Conservation (phyloP, 2,888 invertebrate species). For the Phymatocera aterrima region DNA sequence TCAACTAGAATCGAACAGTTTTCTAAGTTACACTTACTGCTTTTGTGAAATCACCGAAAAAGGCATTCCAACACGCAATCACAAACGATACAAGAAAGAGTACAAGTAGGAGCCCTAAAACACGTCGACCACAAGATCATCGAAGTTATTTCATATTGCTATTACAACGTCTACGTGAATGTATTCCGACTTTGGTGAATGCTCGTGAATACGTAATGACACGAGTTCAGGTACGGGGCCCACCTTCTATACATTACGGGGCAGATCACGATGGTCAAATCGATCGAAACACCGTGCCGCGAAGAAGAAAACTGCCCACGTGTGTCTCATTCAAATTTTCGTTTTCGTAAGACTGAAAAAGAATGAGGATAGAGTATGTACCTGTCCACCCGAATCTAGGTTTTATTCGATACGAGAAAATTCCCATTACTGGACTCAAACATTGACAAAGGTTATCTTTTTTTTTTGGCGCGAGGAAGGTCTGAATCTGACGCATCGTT, state of each 20-base stretch:
- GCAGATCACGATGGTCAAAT: no score
- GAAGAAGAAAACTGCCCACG: no score
- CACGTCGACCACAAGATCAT: not conserved
- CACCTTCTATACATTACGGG: not conserved
- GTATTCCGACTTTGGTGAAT: slow-evolving; percentile 2
- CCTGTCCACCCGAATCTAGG: no score
- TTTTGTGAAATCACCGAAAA: not conserved
- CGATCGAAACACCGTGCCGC: no score
- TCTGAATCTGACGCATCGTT: not conserved
- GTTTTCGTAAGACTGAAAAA: no score
- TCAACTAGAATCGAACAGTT: not conserved
- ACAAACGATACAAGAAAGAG: not conserved
- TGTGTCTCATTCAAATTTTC: no score
- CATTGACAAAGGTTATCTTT: not conserved
- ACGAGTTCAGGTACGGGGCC: no score
- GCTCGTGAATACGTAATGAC: not conserved
- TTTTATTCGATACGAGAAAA: no score
- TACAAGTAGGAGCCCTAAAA: not conserved
- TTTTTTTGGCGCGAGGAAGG: not conserved
- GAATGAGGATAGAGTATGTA: no score
- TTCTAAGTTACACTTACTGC: not conserved
- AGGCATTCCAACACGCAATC: not conserved
- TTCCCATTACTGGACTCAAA: no score
- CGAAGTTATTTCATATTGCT: not conserved
- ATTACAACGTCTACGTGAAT: not conserved